Percentiles rank a stretch among this genome's conserved stretches.
Conservation (phyloP, 2,797 vertebrate species). For the Lepus townsendii region DNA sequence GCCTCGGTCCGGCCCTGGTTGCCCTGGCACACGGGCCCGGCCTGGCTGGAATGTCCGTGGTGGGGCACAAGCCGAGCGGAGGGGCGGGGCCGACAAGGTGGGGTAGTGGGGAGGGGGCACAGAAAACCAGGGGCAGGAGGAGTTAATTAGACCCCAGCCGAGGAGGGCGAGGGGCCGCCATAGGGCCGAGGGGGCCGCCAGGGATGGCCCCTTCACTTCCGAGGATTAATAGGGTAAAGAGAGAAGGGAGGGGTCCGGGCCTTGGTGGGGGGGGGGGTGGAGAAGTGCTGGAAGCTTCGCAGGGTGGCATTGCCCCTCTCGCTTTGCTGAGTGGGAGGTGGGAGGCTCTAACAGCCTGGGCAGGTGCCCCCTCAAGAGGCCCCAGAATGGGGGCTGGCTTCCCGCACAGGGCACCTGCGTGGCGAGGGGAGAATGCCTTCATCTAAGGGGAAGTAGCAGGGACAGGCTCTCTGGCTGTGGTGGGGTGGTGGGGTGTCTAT, state of each 20-base stretch:
- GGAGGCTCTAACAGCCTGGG: neutral
- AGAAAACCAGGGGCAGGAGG: constrained; percentile 88
- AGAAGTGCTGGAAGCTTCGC: constrained; percentile 61
- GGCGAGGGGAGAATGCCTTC: neutral
- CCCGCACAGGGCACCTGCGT: neutral
- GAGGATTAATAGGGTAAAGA: constrained; percentile 93
- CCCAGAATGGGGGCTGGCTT: neutral
- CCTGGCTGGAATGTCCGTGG: constrained; percentile 94
- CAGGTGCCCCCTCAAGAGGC: neutral
- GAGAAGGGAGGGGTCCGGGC: constrained; percentile 61
- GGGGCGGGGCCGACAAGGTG: constrained; percentile 94
- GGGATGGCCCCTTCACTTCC: constrained; percentile 95
- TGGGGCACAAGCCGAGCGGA: constrained; percentile 84
- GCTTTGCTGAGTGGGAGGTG: constrained; percentile 40
- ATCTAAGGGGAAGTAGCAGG: neutral
- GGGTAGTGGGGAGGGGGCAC: constrained; percentile 86
- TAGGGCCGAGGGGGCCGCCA: constrained; percentile 89
- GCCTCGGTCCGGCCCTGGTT: constrained; percentile 93
- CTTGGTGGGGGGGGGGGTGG: neutral
- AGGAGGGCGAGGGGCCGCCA: constrained; percentile 93
- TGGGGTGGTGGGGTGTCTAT: neutral
- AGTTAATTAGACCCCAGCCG: constrained; percentile 97
- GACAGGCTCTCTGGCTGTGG: neutral
- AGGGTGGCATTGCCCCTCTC: constrained; percentile 69
- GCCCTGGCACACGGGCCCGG: constrained; percentile 95